Base-by-base conservation (phyloP, 2,113 vertebrate species). In the Hemicordylus capensis region DNA sequence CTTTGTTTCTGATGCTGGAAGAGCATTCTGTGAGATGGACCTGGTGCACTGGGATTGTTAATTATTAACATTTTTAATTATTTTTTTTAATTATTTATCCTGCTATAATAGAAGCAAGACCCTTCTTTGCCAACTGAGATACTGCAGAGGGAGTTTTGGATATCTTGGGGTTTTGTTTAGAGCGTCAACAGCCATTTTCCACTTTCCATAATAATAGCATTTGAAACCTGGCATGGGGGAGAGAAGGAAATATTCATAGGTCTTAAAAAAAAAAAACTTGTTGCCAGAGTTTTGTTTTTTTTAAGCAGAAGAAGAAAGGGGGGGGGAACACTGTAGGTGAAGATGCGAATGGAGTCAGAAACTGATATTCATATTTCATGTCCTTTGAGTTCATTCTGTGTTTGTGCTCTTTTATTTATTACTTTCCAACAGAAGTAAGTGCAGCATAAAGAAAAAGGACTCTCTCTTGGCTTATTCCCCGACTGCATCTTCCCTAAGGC, bases 31-130 rank as follows among this genome's bases (percentile, higher is more conserved):
- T n/a, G 63, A 73, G 26, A 5, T 76, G 66, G 81, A 81, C 20
- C 66, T 26, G 66, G 10, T 76, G 81, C 87, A 90, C 84, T 67
- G 73, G 61, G 85, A 93, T 42, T 84, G 90, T 94, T 93, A 88
- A 94, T 94, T 94, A 93, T 94, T 92, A 93, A 92, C 76, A 87
- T 92, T 93, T 91, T 89, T 67, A 94, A 91, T 95, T 94, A 83
- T 83, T 85, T 92, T 84, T 88, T 24, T 4, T 42, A 91, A 95
- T 93, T 91, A 95, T 94, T 93, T 93, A 96, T 84, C 54, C 84
- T 94, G 67, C 54, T 34, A 64, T 83, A 87, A 87, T 70, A 91
- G 80, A 86, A 84, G 63, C 78, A 67, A 51, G 82, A 75, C 83
- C 85, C 87, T 90, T 90, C 90, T 95, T 93, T 85, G 91, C 76